These are phyloP conservation scores for Scaeva pyrastri DNA, from an alignment of 2,888 invertebrate species.

Conservation along the genomic window DNA sequence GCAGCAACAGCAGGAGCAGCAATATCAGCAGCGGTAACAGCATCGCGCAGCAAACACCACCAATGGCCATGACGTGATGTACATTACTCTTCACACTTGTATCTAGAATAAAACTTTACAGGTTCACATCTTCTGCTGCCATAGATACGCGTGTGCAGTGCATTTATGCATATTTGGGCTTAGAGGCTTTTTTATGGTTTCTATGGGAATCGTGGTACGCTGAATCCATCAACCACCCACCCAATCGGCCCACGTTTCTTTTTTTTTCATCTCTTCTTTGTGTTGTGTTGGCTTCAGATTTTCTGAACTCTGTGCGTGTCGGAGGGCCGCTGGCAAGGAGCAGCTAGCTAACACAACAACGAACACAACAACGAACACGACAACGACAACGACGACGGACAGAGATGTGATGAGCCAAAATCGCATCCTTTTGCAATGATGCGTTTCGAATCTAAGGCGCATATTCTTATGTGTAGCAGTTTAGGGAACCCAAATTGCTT, in stretches of 20 bases:
- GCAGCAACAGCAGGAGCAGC: conserved; percentile 27
- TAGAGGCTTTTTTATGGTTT: conserved; percentile 32
- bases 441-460: conserved; percentile 71
- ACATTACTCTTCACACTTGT: conserved; percentile 73
- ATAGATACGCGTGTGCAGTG: neutral
- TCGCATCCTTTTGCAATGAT: conserved; percentile 63
- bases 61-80: conserved; percentile 67
- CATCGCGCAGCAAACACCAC: conserved; percentile 42
- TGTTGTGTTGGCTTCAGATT: neutral
- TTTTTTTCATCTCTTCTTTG: conserved; percentile 5
- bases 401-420: conserved; percentile 64
- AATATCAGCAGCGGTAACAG: conserved; percentile 39
- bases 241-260: conserved; percentile 67
- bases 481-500: conserved; percentile 44
- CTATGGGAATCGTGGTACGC: conserved; percentile 57
- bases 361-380: neutral
- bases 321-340: conserved; percentile 52
- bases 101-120: conserved; percentile 46
- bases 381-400: neutral
- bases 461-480: neutral
- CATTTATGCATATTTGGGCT: conserved; percentile 19
- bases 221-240: conserved; percentile 61
- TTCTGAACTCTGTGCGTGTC: conserved; percentile 66
- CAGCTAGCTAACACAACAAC: neutral
- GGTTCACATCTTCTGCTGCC: conserved; percentile 55